Conservation (phyloP, 2,888 invertebrate genomes). For the Drosophila colorata region DNA sequence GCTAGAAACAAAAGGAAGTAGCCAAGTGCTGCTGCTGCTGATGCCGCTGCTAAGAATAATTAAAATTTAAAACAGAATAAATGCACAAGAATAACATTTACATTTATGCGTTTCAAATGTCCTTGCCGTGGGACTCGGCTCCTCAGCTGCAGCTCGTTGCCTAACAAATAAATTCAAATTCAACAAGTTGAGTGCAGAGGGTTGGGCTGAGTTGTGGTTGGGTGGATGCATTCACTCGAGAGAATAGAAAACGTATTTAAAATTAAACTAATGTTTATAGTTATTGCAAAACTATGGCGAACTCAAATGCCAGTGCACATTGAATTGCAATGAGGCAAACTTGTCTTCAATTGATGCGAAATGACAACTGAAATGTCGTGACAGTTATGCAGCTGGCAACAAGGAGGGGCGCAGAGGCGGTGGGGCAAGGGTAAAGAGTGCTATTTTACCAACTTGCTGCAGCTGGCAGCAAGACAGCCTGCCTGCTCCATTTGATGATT, state of each 20-base stretch:
- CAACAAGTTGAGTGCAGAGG: constrained; percentile 57
- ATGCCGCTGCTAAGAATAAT: constrained; percentile 59
- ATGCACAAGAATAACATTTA: constrained; percentile 75
- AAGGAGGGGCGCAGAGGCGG: no score
- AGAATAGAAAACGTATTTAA: constrained; percentile 68
- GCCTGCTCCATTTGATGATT: constrained; percentile 28
- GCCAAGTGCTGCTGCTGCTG: constrained; percentile 41
- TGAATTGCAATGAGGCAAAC: constrained; percentile 65
- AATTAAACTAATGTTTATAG: constrained; percentile 74
- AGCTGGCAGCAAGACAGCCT: constrained; percentile 5
- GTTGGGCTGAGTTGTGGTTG: not conserved
- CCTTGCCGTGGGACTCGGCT: constrained; percentile 8
- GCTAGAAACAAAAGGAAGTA: constrained; percentile 26
- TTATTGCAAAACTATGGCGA: constrained; percentile 59
- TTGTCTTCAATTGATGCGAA: constrained; percentile 33
- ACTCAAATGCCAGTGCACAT: constrained; percentile 69
- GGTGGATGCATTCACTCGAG: constrained; percentile 17
- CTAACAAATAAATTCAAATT: constrained; percentile 64
- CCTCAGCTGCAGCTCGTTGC: constrained; percentile 16
- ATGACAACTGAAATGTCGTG: constrained; percentile 41
- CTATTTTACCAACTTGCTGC: constrained; percentile 22
- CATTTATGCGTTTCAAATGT: constrained; percentile 60
- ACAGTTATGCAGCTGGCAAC: constrained; percentile 5
- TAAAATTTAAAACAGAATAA: constrained; percentile 73
- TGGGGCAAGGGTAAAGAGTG: not conserved